Evolutionary conservation across 2,113 vertebrate species (phyloP).

Genomic region (Pholis gunnellus): DNA sequence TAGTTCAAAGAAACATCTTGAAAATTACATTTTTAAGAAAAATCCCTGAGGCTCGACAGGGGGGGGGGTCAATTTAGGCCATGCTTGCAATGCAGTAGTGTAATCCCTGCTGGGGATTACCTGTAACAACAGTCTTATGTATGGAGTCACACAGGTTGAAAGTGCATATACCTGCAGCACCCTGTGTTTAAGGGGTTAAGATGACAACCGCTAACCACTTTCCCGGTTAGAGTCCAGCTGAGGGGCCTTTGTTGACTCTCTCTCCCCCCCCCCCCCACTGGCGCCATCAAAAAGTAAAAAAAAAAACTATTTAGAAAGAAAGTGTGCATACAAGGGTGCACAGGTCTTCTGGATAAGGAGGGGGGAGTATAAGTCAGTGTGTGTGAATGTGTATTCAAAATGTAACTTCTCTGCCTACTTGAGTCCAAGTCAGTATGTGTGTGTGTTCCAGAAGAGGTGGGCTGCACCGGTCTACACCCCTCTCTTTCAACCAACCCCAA

Average conservation of each 20-base stretch:
- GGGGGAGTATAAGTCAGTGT: conserved; percentile 12
- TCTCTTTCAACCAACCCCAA: conserved; percentile 52
- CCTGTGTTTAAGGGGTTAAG: neutral
- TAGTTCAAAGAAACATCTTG: too few relatives aligned
- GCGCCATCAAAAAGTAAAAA: neutral
- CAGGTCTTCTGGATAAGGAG: neutral
- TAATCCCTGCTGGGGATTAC: neutral
- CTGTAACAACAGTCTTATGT: neutral
- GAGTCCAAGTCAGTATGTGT: conserved; percentile 17
- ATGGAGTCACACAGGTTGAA: neutral
- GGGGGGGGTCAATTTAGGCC: too few relatives aligned
- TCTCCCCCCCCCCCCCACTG: neutral
- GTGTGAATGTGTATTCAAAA: conserved; percentile 35
- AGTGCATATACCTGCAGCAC: neutral
- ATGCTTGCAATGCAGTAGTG: neutral
- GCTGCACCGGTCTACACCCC: conserved; percentile 48
- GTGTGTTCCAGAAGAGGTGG: conserved; percentile 37
- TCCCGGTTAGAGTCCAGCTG: neutral
- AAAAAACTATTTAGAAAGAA: neutral
- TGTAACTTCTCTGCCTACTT: conserved; percentile 34
- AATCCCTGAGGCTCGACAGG: too few relatives aligned
- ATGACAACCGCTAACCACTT: neutral
- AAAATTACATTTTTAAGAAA: too few relatives aligned
- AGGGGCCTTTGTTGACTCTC: neutral
- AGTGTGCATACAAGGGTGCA: neutral